Percentiles rank a stretch among this genome's conserved stretches.
Evolutionary conservation across 2,113 vertebrate species (phyloP).

Genomic region (Nanorana parkeri): DNA sequence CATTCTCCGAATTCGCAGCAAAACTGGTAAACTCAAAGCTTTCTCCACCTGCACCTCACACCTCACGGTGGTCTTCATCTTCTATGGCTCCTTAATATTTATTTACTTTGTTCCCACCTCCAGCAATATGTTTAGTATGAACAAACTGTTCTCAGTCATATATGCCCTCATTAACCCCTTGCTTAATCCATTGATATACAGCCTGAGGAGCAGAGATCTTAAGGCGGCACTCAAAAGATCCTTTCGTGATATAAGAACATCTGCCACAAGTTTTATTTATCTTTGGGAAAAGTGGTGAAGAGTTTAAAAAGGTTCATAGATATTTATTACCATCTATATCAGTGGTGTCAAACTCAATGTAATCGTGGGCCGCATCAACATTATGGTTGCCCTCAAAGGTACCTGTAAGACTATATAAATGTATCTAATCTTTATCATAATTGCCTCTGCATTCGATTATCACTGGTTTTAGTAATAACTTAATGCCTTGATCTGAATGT

Average conservation of each 20-base stretch:
- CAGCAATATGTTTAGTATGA: not conserved
- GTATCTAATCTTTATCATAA: too few species aligned
- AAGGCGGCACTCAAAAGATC: not conserved
- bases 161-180: not conserved
- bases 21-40: not conserved
- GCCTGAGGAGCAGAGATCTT: conserved; percentile 1
- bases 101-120: not conserved
- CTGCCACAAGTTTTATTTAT: too few species aligned
- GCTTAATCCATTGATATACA: conserved; percentile 3
- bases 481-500: too few species aligned
- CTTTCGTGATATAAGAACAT: not conserved
- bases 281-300: too few species aligned
- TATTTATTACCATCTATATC: too few species aligned
- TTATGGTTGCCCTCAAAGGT: too few species aligned
- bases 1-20: not conserved
- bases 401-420: too few species aligned
- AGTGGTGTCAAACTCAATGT: too few species aligned
- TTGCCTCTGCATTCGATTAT: too few species aligned
- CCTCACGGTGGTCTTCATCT: conserved; percentile 1
- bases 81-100: conserved; percentile 1
- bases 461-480: too few species aligned
- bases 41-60: conserved; percentile 24
- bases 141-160: not conserved
- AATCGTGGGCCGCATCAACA: too few species aligned
- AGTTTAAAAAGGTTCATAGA: too few species aligned